A percentile compares a stretch with the other conserved stretches of the same genome.
Conservation (phyloP, 2,113 vertebrate genomes). For the Semnornis frantzii region DNA sequence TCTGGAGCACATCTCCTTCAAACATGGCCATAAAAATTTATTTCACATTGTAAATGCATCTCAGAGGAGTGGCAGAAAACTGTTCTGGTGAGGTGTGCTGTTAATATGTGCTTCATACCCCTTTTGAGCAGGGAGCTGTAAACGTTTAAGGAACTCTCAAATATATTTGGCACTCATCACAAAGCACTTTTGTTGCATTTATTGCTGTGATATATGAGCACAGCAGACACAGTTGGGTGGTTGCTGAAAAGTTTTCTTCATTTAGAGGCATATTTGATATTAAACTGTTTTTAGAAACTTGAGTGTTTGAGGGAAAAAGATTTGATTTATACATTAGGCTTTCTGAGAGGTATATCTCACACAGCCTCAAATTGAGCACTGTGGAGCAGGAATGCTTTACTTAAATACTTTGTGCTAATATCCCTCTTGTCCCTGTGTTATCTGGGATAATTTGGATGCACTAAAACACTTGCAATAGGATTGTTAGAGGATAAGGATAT, state of each 20-base stretch:
- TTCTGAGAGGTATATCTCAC: background rate
- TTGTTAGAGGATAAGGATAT: background rate
- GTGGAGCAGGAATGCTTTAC: background rate
- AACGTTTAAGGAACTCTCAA: background rate
- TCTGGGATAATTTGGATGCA: background rate
- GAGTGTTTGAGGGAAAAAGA: background rate
- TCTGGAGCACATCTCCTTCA: background rate
- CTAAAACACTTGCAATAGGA: background rate
- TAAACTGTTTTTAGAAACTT: background rate
- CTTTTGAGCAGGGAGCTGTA: background rate
- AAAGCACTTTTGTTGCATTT: background rate
- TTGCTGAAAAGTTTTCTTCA: background rate
- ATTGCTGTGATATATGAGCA: background rate
- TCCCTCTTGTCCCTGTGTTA: background rate
- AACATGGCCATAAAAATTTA: background rate
- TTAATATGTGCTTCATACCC: background rate
- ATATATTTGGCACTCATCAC: background rate
- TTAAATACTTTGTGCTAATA: background rate
- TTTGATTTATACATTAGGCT: background rate
- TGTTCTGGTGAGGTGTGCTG: background rate
- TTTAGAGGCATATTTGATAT: background rate
- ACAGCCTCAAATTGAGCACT: background rate
- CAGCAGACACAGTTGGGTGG: background rate
- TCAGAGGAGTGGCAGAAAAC: background rate
- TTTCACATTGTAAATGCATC: background rate